These are phyloP conservation scores for Rhodophaea formosa DNA, from an alignment of 2,888 invertebrate genomes.

Conservation along the genomic window DNA sequence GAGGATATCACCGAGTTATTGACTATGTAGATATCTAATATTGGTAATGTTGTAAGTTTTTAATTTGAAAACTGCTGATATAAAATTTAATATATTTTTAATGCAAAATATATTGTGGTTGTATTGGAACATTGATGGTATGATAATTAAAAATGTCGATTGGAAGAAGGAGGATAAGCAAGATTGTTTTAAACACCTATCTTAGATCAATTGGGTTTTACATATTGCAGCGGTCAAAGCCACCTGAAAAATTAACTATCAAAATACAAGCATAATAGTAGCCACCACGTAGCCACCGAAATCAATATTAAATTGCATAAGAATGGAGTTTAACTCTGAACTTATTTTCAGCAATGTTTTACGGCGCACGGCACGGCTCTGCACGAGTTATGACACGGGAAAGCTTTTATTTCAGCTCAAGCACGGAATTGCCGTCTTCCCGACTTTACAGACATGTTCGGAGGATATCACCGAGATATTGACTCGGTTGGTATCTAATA, in stretches of 20 bases:
- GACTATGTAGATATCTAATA: neutral
- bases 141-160: no score
- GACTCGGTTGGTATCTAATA: neutral
- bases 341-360: slow-evolving; percentile 20
- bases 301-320: neutral
- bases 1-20: neutral
- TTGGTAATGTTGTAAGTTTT: no score
- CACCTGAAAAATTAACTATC: no score
- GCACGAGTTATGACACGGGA: slow-evolving; percentile 34
- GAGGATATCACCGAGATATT: neutral
- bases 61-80: no score
- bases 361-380: slow-evolving; percentile 4
- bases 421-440: slow-evolving; percentile 6
- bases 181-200: no score
- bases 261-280: neutral
- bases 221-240: no score
- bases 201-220: no score
- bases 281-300: neutral
- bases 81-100: no score
- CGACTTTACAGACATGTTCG: slow-evolving; percentile 6
- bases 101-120: no score
- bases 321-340: slow-evolving; percentile 15
- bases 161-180: no score
- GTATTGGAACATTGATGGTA: no score
- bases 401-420: slow-evolving; percentile 36